Conservation (phyloP, 2,797 vertebrate genomes). For the Cossypha niveicapilla region DNA sequence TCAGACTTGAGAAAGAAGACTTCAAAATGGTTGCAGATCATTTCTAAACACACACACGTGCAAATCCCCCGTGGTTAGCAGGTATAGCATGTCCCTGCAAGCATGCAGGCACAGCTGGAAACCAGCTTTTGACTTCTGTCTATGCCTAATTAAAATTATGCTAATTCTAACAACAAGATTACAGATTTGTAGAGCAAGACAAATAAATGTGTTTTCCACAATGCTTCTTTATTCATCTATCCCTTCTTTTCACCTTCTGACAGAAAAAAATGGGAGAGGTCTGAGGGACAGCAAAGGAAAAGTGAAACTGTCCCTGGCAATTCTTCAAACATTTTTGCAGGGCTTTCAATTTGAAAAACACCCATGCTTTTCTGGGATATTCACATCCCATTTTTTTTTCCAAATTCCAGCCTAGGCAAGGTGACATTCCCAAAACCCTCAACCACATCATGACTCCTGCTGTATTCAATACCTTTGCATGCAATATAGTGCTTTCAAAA, state of each 20-base stretch:
- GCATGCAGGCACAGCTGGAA: background rate
- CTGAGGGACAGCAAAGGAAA: background rate
- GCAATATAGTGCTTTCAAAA: background rate
- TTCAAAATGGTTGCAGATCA: background rate
- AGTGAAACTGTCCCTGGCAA: background rate
- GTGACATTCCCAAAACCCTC: background rate
- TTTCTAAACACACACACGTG: background rate
- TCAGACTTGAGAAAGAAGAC: background rate
- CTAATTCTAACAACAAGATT: conserved; percentile 10
- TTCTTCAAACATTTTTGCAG: background rate
- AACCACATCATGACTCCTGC: background rate
- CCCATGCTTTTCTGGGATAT: background rate
- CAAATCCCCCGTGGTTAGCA: background rate
- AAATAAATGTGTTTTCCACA: background rate
- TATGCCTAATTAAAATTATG: conserved; percentile 31
- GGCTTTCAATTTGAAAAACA: background rate
- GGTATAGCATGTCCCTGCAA: background rate
- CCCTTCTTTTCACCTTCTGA: background rate
- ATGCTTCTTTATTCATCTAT: background rate
- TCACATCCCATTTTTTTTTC: background rate
- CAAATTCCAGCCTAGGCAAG: background rate
- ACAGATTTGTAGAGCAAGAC: background rate
- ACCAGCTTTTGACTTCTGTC: background rate
- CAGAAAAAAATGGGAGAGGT: background rate
- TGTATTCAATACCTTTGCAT: background rate